Conservation (phyloP, 2,113 vertebrate genomes). For the Nanorana parkeri region DNA sequence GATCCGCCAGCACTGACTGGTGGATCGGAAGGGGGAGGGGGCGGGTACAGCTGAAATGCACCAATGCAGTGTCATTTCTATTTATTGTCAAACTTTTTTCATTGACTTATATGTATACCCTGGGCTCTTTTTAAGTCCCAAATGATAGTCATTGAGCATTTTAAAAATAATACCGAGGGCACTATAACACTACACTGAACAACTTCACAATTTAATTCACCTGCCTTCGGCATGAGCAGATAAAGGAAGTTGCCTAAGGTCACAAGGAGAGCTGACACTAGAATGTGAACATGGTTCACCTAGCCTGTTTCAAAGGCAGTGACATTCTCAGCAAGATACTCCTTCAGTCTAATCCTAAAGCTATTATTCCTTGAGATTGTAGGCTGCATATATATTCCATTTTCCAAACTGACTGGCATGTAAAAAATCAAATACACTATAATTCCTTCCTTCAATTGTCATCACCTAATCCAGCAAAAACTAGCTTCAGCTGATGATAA, state of each 20-base stretch:
- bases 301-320: constrained; percentile 47
- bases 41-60: too few relatives aligned
- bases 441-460: too few relatives aligned
- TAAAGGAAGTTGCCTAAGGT: constrained; percentile 53
- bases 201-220: constrained; percentile 36
- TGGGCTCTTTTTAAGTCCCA: constrained; percentile 2
- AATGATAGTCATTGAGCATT: constrained; percentile 20
- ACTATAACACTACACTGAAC: constrained; percentile 22
- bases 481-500: too few relatives aligned
- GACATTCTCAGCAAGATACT: constrained; percentile 30
- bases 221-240: constrained; percentile 29
- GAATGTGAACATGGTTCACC: constrained; percentile 50
- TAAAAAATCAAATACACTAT: neutral
- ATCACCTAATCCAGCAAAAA: too few relatives aligned
- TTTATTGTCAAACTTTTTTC: constrained; percentile 15
- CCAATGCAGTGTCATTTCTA: neutral
- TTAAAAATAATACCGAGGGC: constrained; percentile 37
- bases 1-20: too few relatives aligned
- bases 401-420: neutral
- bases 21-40: too few relatives aligned
- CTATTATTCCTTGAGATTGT: constrained; percentile 22
- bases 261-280: constrained; percentile 38
- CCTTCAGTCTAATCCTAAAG: constrained; percentile 11
- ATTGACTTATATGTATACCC: constrained; percentile 3
- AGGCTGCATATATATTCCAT: neutral